These are phyloP conservation scores for Apodemus speciosus DNA, from an alignment of 2,113 vertebrate species.

Conservation along the genomic window DNA sequence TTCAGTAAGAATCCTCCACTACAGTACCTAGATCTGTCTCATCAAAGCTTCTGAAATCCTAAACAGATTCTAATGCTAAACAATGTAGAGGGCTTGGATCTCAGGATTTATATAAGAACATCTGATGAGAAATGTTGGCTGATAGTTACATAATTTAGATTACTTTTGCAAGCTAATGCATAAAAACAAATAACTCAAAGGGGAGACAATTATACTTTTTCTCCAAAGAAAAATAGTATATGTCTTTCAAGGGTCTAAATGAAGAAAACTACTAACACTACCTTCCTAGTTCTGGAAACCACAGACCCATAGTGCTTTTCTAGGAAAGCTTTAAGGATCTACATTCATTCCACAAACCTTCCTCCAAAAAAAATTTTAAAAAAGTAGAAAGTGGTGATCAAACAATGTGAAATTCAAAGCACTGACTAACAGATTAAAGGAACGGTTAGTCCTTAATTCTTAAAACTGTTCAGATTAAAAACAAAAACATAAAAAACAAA, in stretches of 20 bases:
- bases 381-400: neutral
- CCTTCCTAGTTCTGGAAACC: neutral
- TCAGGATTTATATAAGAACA: neutral
- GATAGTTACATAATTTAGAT: no score
- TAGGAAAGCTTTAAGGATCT: neutral
- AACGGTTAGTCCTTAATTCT: neutral
- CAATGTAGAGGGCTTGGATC: neutral
- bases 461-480: neutral
- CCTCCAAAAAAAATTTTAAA: no score
- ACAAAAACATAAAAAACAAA: neutral
- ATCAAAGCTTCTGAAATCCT: conserved; percentile 6
- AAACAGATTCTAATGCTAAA: neutral
- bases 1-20: neutral
- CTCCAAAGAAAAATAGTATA: neutral
- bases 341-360: neutral
- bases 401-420: neutral
- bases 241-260: conserved; percentile 5
- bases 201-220: neutral
- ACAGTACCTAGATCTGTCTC: neutral
- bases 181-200: neutral
- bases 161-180: neutral
- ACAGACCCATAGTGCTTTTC: neutral
- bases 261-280: neutral
- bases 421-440: neutral
- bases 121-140: neutral